These are phyloP conservation scores for Cheilosia pagana DNA, from an alignment of 2,888 invertebrate species.

Conservation along the genomic window DNA sequence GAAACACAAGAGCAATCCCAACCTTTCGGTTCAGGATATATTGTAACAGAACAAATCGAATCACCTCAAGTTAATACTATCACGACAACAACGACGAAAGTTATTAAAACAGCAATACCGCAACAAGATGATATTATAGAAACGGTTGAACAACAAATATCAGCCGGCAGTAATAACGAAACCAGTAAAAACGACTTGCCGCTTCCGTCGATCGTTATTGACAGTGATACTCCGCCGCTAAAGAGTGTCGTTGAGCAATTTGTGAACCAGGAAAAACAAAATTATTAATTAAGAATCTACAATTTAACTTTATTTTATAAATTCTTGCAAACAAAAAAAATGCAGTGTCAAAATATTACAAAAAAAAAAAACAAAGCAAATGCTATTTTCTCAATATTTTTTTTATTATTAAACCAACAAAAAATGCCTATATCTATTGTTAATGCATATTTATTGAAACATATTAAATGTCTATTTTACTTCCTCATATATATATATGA, in stretches of 20 bases:
- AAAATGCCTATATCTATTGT: conserved; percentile 43
- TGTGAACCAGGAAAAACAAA: conserved; percentile 46
- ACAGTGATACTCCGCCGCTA: conserved; percentile 15
- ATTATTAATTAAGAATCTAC: conserved; percentile 37
- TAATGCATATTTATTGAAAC: conserved; percentile 62
- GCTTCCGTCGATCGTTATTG: conserved; percentile 48
- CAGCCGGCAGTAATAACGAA: conserved; percentile 12
- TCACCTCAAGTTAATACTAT: neutral
- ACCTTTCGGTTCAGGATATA: neutral
- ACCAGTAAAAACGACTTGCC: conserved; percentile 29
- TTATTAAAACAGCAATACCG: neutral
- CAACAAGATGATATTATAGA: neutral
- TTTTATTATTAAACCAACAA: conserved; percentile 30
- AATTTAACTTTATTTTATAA: conserved; percentile 1
- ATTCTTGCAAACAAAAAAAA: conserved; percentile 6
- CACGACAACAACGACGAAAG: conserved; percentile 3
- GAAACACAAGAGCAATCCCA: neutral
- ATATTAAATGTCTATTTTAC: conserved; percentile 54
- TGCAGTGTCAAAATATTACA: conserved; percentile 4
- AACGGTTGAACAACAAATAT: neutral
- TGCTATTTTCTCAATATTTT: conserved; percentile 28
- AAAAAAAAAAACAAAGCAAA: conserved; percentile 3
- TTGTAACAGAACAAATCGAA: neutral
- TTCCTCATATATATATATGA: conserved; percentile 15
- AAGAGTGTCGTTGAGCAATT: conserved; percentile 44